phyloP scores from a whole-genome alignment of 2,888 invertebrate genomes.

The Pseudococcus jackbeardsleyi region DNA sequence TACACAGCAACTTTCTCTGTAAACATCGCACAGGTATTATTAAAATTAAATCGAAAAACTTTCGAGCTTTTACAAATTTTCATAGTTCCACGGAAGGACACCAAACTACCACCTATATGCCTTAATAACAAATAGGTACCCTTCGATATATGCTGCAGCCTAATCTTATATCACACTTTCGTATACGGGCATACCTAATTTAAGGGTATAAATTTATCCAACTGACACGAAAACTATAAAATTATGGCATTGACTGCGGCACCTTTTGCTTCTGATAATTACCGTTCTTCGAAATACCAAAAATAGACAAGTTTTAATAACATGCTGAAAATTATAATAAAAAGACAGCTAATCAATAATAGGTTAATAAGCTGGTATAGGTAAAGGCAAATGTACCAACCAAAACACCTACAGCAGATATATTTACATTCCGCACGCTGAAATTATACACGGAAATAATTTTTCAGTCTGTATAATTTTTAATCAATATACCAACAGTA shows the following conservation, averaged over 20 bases:
- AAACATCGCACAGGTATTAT: too few relatives aligned
- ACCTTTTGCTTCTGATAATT: background rate
- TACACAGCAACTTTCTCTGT: too few relatives aligned
- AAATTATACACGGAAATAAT: background rate
- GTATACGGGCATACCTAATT: background rate
- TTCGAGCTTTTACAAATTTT: background rate
- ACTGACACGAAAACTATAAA: conserved; percentile 12
- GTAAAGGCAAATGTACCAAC: too few relatives aligned
- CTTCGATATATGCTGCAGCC: background rate
- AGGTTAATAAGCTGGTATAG: background rate
- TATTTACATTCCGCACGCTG: background rate
- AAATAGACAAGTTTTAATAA: conserved; percentile 1
- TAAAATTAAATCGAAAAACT: background rate
- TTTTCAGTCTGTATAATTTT: background rate
- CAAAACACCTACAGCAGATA: too few relatives aligned
- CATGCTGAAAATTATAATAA: conserved; percentile 7
- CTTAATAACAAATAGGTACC: background rate
- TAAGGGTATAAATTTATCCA: background rate
- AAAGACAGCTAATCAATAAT: conserved; percentile 27
- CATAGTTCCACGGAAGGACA: background rate
- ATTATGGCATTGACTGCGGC: background rate
- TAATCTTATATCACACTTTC: background rate
- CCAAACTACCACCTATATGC: background rate
- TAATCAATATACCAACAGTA: background rate
- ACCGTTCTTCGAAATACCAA: background rate